These are phyloP conservation scores for Spisula subtruncata DNA, from an alignment of 2,888 invertebrate genomes.

Conservation along the genomic window DNA sequence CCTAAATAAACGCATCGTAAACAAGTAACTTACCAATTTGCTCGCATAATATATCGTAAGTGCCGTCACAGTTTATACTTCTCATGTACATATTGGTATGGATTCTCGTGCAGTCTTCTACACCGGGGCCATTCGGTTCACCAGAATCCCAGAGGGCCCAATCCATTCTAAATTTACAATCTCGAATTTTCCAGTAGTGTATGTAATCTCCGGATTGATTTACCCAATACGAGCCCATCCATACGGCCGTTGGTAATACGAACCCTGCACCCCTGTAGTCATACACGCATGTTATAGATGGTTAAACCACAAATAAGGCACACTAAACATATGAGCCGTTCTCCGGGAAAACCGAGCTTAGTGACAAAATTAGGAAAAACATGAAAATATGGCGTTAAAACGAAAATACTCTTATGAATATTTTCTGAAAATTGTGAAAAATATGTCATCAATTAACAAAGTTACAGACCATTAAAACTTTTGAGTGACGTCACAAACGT, in stretches of 20 bases:
- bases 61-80: neutral
- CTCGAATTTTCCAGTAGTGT: slow-evolving; percentile 3
- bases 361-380: no score
- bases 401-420: no score
- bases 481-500: no score
- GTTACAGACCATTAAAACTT: no score
- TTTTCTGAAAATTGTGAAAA: no score
- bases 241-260: slow-evolving; percentile 38
- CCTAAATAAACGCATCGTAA: neutral
- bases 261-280: slow-evolving; percentile 21
- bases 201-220: slow-evolving; percentile 3
- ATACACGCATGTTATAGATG: neutral
- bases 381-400: no score
- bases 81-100: neutral
- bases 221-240: slow-evolving; percentile 35
- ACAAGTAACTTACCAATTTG: slow-evolving; percentile 31
- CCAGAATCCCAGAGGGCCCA: slow-evolving; percentile 35
- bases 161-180: neutral
- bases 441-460: no score
- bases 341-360: no score
- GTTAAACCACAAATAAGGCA: no score
- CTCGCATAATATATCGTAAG: slow-evolving; percentile 47
- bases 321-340: no score
- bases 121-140: slow-evolving; percentile 37
- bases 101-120: slow-evolving; percentile 27